Base-by-base conservation (phyloP, 2,888 invertebrate species). In the Drosophila paracracens region DNA sequence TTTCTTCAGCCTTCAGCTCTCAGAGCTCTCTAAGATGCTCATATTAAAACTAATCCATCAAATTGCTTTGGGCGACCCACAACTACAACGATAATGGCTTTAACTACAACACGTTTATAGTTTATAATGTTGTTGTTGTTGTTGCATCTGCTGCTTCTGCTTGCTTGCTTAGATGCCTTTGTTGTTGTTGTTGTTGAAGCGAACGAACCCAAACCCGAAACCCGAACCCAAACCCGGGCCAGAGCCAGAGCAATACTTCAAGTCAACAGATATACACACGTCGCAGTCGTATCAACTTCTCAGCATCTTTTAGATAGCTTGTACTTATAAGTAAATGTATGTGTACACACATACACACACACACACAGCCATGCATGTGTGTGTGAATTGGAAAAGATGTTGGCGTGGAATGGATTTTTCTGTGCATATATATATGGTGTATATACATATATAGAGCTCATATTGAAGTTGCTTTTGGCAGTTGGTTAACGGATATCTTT, bases 21-120 rank as follows among this genome's bases (percentile, higher is more conserved):
- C 18, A 36, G 25, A 54, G 54, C 60, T 48, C 60, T 76, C 63
- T 54, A 73, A 71, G 76, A 76, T 59, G 63, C 57, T 81, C 53
- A 70, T 77, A 85, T 87, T 85, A 85, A 85, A 85, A 81, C 86
- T 88, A 87, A 87, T 87, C 89, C 86, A 87, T 87, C 86, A 87
- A 89, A 89, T 83, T 81, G 89, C 81, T 73, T 76, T 75, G 72
- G 79, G 81, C 83, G 71, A 83, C 83, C 82, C 82, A 84, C 84
- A 82, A 79, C 82, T 72, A 79, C 83, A 74, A 83, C 70, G 67
- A 83, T 82, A 85, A 88, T 85, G 88, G 82, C 66, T 80, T 82
- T 77, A 82, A 74, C 83, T 81, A 82, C 81, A 77, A 77, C 81
- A 75, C 76, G 81, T 81, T 78, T 78, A 78, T 78, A 80, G 80